phyloP scores from a whole-genome alignment of 2,888 invertebrate species.

The Ectemnius cavifrons region DNA sequence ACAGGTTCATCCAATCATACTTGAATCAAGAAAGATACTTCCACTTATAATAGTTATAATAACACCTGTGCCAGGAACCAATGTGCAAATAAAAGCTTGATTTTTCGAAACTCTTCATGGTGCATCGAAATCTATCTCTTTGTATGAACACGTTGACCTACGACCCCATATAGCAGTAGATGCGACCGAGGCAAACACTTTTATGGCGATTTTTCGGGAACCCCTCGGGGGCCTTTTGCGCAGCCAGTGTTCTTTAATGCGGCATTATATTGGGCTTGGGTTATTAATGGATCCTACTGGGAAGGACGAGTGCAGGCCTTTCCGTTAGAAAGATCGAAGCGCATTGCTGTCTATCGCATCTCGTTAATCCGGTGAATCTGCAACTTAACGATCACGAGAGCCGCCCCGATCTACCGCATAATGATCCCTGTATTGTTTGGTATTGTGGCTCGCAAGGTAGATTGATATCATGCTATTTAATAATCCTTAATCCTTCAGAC shows the following conservation, averaged over 20 bases:
- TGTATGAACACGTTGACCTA: constrained; percentile 53
- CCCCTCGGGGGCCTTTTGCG: constrained; percentile 56
- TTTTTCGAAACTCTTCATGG: constrained; percentile 30
- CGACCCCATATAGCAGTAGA: constrained; percentile 66
- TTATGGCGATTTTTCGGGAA: constrained; percentile 51
- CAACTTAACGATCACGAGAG: constrained; percentile 33
- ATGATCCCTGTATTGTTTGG: constrained; percentile 40
- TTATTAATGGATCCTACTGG: constrained; percentile 68
- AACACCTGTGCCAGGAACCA: background rate
- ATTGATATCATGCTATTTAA: constrained; percentile 30
- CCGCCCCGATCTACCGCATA: constrained; percentile 38
- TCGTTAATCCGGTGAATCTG: constrained; percentile 52
- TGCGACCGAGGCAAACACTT: constrained; percentile 59
- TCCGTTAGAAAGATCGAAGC: constrained; percentile 43
- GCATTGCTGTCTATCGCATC: constrained; percentile 21
- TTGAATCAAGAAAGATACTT: too few species aligned
- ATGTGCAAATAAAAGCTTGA: background rate
- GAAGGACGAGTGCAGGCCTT: constrained; percentile 48
- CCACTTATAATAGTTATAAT: background rate
- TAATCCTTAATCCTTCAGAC: constrained; percentile 11
- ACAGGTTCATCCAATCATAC: too few species aligned
- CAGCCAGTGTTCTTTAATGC: constrained; percentile 66
- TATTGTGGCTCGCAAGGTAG: constrained; percentile 20
- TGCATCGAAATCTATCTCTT: constrained; percentile 29
- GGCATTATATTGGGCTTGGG: constrained; percentile 70